Evolutionary conservation across 1,140 invertebrate species (phyloP).

Genomic region (Apis florea): DNA sequence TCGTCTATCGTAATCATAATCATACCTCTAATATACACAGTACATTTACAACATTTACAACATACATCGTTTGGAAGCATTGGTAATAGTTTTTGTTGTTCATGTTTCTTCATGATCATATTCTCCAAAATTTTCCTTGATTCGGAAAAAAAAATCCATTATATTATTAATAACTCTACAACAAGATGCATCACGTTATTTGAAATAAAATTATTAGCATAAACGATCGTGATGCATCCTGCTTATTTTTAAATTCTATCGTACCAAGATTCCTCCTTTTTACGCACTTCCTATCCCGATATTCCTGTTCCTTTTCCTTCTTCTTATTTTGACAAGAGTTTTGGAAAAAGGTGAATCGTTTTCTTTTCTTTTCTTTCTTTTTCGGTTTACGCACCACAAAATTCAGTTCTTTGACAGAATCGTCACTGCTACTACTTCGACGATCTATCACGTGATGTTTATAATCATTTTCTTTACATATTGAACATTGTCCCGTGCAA

Average conservation of each 20-base stretch:
- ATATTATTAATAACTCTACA: neutral
- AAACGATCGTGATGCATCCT: slow-evolving; percentile 7
- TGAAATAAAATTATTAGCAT: neutral
- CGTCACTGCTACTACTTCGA: neutral
- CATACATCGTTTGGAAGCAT: neutral
- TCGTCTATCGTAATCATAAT: too few relatives aligned
- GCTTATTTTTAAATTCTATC: slow-evolving; percentile 1
- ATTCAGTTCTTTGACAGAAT: neutral
- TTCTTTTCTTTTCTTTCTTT: slow-evolving; percentile 2
- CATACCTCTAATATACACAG: neutral
- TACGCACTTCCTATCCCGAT: slow-evolving; percentile 34
- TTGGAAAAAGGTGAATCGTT: slow-evolving; percentile 13
- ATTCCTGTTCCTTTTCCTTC: slow-evolving; percentile 8
- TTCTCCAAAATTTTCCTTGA: slow-evolving; percentile 12
- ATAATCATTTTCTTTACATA: neutral
- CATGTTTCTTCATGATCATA: neutral
- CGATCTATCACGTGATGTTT: too few relatives aligned
- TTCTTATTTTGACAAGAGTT: neutral
- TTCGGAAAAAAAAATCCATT: neutral
- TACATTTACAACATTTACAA: slow-evolving; percentile 25
- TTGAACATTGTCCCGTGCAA: neutral
- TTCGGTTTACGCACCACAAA: neutral
- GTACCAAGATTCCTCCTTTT: slow-evolving; percentile 21
- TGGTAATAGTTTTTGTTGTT: neutral
- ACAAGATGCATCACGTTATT: slow-evolving; percentile 1